Conservation (phyloP, 2,888 invertebrate species). For the Ectobius pallidus region DNA sequence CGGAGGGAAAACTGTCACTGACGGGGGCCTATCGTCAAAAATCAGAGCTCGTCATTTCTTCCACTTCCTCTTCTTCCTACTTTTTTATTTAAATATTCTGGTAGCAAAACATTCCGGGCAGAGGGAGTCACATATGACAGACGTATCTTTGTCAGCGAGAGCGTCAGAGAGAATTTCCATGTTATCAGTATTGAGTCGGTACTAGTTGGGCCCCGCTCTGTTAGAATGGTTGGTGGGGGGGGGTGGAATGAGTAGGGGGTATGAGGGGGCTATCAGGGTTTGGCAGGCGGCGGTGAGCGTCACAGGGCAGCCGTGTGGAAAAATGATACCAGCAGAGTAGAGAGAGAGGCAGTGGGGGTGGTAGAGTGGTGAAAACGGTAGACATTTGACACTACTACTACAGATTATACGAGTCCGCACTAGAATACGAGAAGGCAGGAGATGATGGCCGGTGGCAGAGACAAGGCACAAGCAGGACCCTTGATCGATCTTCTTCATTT, state of each 20-base stretch:
- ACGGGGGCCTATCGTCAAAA: neutral
- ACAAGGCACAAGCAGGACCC: neutral
- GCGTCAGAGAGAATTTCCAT: slow-evolving; percentile 37
- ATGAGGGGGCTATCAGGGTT: slow-evolving; percentile 37
- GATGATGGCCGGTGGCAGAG: slow-evolving; percentile 1
- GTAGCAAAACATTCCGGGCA: slow-evolving; percentile 6
- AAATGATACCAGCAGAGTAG: slow-evolving; percentile 42
- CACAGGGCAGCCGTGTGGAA: slow-evolving; percentile 42
- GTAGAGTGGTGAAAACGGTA: neutral
- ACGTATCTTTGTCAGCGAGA: slow-evolving; percentile 39
- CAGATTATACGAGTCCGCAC: slow-evolving; percentile 16
- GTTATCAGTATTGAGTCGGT: slow-evolving; percentile 37
- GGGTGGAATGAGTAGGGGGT: no score
- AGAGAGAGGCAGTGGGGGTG: neutral
- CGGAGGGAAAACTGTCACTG: neutral
- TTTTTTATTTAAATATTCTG: slow-evolving; percentile 6
- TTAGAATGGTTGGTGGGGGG: slow-evolving; percentile 37
- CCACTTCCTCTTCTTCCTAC: neutral
- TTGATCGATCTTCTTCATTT: slow-evolving; percentile 13
- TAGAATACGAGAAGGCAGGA: neutral
- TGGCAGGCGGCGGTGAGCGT: slow-evolving; percentile 41
- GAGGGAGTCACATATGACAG: slow-evolving; percentile 39
- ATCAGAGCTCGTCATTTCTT: slow-evolving; percentile 17
- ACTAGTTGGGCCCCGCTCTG: slow-evolving; percentile 31
- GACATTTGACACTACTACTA: slow-evolving; percentile 17